Evolutionary conservation across 2,113 vertebrate species (phyloP).

Genomic region (Taxidea taxus): DNA sequence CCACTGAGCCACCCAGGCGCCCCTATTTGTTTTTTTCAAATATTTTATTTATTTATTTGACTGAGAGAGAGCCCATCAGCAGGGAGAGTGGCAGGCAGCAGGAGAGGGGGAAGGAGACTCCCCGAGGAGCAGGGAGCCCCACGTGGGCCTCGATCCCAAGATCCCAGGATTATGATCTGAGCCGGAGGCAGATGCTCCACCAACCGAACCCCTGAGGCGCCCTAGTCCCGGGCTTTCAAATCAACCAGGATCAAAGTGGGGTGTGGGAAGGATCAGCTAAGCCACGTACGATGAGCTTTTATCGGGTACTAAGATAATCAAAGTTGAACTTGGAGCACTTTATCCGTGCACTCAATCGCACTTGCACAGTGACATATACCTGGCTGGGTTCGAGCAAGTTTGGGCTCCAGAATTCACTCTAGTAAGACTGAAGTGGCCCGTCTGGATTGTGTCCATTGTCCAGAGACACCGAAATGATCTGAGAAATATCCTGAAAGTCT

Average conservation of each 20-base stretch:
- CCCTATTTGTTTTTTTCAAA: background rate
- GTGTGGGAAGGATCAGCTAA: background rate
- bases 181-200: background rate
- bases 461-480: conserved; percentile 53
- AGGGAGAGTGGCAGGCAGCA: background rate
- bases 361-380: conserved; percentile 26
- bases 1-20: too few species aligned
- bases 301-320: background rate
- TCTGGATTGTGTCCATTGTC: conserved; percentile 46
- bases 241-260: background rate
- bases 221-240: background rate
- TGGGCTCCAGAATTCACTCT: conserved; percentile 52
- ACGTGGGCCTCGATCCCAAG: background rate
- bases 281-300: background rate
- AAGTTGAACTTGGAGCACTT: background rate
- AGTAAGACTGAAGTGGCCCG: conserved; percentile 37
- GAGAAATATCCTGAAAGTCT: conserved; percentile 63
- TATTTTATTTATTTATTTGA: background rate
- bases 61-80: background rate
- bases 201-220: too few species aligned
- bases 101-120: background rate
- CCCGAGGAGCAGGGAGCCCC: background rate
- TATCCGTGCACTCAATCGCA: background rate
- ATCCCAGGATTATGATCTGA: background rate
- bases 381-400: conserved; percentile 33